phyloP scores from a whole-genome alignment of 2,888 invertebrate species.

The Leptinotarsa rubiginosa region DNA sequence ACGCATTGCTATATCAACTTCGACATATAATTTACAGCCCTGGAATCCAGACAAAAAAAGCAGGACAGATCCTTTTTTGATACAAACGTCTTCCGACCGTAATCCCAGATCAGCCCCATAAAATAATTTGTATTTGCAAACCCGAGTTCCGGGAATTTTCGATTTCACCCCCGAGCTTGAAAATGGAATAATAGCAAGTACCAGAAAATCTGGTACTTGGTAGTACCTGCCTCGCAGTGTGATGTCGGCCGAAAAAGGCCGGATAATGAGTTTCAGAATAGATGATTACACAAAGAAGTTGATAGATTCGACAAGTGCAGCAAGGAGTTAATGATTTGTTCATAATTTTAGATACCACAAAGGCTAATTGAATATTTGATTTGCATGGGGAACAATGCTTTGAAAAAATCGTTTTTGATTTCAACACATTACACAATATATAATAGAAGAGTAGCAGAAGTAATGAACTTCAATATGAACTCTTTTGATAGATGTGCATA shows the following conservation, averaged over 20 bases:
- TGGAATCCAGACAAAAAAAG: not conserved
- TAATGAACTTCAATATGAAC: too few species aligned
- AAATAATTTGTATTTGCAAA: constrained; percentile 20
- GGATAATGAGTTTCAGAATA: constrained; percentile 19
- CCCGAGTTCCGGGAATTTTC: constrained; percentile 46
- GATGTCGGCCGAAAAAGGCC: constrained; percentile 9
- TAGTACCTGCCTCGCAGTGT: constrained; percentile 29
- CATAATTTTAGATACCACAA: not conserved
- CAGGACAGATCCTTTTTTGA: not conserved
- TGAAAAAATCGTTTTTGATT: too few species aligned
- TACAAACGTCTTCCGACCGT: not conserved
- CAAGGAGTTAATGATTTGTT: not conserved
- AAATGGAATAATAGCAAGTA: constrained; percentile 30
- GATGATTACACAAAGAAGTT: constrained; percentile 4
- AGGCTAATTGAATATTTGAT: not conserved
- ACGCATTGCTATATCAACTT: constrained; percentile 8
- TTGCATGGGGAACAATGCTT: too few species aligned
- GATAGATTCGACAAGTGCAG: constrained; percentile 15
- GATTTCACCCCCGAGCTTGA: constrained; percentile 48
- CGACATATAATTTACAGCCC: constrained; percentile 6
- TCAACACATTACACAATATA: too few species aligned
- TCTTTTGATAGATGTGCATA: too few species aligned
- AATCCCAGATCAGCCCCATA: constrained; percentile 24
- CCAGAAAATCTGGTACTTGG: constrained; percentile 25
- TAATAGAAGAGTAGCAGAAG: too few species aligned